phyloP scores from a whole-genome alignment of 1,140 invertebrate genomes.

The Polypedilum vanderplanki region DNA sequence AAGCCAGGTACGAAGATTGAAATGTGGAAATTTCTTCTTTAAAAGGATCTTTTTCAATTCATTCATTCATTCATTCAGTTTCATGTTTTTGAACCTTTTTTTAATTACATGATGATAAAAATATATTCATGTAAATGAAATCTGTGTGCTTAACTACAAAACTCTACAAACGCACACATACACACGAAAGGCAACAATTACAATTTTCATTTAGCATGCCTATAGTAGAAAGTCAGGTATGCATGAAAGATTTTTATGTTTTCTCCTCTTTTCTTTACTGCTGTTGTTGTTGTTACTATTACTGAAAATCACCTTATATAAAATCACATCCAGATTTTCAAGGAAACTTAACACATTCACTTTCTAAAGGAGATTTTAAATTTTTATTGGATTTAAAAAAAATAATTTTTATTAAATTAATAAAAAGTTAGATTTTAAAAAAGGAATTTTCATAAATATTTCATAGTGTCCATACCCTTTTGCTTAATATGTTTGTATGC shows the following conservation, averaged over 20 bases:
- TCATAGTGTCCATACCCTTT: no score
- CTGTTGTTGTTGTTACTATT: neutral
- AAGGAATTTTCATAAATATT: no score
- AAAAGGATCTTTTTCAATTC: no score
- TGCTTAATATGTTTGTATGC: no score
- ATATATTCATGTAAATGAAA: slow-evolving; percentile 1
- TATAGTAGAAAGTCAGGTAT: neutral
- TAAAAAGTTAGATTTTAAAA: no score
- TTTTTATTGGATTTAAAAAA: no score
- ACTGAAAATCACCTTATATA: neutral
- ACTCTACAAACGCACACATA: no score
- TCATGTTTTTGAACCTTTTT: neutral
- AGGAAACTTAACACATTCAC: neutral
- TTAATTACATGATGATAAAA: slow-evolving; percentile 15
- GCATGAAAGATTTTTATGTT: slow-evolving; percentile 22
- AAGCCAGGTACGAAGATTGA: no score
- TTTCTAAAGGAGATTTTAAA: neutral
- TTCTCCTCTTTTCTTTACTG: neutral
- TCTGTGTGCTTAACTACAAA: neutral
- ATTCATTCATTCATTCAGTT: no score
- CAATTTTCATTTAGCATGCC: slow-evolving; percentile 5
- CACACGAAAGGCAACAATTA: neutral
- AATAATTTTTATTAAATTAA: no score
- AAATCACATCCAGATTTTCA: neutral
- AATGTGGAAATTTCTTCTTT: no score